Conservation (phyloP, 2,113 vertebrate species). For the Archilochus colubris region DNA sequence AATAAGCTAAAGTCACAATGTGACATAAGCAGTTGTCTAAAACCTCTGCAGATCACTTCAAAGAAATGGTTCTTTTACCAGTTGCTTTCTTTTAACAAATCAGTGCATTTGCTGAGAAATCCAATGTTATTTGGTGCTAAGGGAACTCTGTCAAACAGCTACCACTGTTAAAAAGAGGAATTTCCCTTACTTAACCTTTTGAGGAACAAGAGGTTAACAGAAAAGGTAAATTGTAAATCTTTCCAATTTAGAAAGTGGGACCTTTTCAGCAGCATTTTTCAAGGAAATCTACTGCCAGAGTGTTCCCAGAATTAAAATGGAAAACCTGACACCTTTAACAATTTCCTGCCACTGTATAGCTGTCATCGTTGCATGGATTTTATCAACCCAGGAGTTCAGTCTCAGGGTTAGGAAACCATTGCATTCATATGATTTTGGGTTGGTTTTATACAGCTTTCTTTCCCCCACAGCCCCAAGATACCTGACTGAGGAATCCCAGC, state of each 20-base stretch:
- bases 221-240: constrained; percentile 65
- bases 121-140: background rate
- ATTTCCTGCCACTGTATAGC: constrained; percentile 73
- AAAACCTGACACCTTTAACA: constrained; percentile 71
- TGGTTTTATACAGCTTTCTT: constrained; percentile 5
- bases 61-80: background rate
- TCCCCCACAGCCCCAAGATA: background rate
- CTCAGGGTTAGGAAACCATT: constrained; percentile 24
- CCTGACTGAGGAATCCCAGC: background rate
- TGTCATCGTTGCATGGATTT: constrained; percentile 60
- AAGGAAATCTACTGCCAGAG: constrained; percentile 33
- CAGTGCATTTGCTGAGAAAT: background rate
- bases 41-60: background rate
- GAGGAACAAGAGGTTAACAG: constrained; percentile 56
- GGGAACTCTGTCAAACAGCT: constrained; percentile 22
- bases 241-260: constrained; percentile 48
- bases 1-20: background rate
- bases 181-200: constrained; percentile 59
- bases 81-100: background rate
- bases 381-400: constrained; percentile 33
- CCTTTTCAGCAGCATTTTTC: constrained; percentile 60
- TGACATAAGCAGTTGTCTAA: background rate
- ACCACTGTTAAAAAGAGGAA: constrained; percentile 20
- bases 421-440: background rate
- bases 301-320: constrained; percentile 63